Conservation (phyloP, 2,888 invertebrate species). For the Drosophila phalerata region DNA sequence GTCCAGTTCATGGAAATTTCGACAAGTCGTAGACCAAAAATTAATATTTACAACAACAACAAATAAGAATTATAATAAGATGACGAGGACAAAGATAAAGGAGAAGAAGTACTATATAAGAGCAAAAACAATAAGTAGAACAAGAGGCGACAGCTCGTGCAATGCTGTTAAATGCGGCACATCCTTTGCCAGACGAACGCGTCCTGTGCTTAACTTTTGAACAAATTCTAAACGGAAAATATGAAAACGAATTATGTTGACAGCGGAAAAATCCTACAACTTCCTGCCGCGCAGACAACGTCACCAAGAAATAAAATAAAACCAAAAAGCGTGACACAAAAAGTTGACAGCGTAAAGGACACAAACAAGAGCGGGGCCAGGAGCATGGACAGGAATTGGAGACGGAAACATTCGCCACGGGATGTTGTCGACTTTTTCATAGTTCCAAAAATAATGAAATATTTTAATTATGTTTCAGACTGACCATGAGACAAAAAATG, state of each 20-base stretch:
- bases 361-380: background rate
- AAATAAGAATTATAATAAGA: conserved; percentile 21
- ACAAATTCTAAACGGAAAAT: conserved; percentile 82
- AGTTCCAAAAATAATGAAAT: conserved; percentile 43
- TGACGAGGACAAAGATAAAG: background rate
- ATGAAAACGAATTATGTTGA: conserved; percentile 81
- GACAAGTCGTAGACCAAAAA: conserved; percentile 48
- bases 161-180: conserved; percentile 65
- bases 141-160: conserved; percentile 56
- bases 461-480: conserved; percentile 65
- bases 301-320: conserved; percentile 30
- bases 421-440: conserved; percentile 50
- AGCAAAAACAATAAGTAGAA: conserved; percentile 24
- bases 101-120: background rate
- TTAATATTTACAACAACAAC: conserved; percentile 54
- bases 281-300: conserved; percentile 66
- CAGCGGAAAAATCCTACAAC: conserved; percentile 81
- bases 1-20: conserved; percentile 60
- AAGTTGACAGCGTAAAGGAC: conserved; percentile 44
- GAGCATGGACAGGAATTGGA: conserved; percentile 20
- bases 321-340: conserved; percentile 58
- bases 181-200: conserved; percentile 78
- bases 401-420: conserved; percentile 64
- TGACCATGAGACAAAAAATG: conserved; percentile 3
- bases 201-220: conserved; percentile 70